Evolutionary conservation across 2,113 vertebrate genomes (phyloP), one percentile per base, ranked within the genome.

Genomic region (Grammatotria lemairii): DNA sequence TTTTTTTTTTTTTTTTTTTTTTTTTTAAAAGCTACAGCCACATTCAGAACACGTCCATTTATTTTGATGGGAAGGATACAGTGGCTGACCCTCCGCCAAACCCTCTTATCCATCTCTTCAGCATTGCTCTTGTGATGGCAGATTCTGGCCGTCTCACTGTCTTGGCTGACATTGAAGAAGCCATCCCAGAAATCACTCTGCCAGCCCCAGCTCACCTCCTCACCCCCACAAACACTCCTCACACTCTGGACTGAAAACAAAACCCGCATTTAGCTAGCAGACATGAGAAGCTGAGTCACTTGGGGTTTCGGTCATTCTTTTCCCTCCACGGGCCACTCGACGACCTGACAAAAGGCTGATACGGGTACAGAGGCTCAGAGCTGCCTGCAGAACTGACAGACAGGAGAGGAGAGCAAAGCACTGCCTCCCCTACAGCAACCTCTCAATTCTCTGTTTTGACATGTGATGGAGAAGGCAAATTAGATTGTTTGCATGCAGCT

Each of bases 131-230:
- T 38, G 54, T 87, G 85, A 91, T 17, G 8, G 54, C 82, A 65
- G 54, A 68, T 42, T 84, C 68, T 88, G 83, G 84, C 81, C 19
- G 65, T 16, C 86, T 91, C 88, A 4, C 91, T 88, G 95, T 93
- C 93, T 93, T 93, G 91, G 93, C 94, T 95, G 95, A 94, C 95
- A 95, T 93, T 93, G 94, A 95, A 85, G 84, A 75, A 83, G 80
- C 75, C 31, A 68, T 68, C 84, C 58, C 68, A 70, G 79, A 84
- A 81, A 81, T 70, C 85, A 40, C 84, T 87, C 86, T 78, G 89
- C 81, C 80, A 70, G 38, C 88, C 65, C 53, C 9, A 1, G 12
- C 60, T 85, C 55, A 12, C 85, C 81, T 10, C 84, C 81, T 38
- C 85, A 42, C 38, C 88, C 47, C 55, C 45, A n/a, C 7, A 5